Conservation (phyloP, 1,140 invertebrate genomes). For the Drosophila equinoxialis region DNA sequence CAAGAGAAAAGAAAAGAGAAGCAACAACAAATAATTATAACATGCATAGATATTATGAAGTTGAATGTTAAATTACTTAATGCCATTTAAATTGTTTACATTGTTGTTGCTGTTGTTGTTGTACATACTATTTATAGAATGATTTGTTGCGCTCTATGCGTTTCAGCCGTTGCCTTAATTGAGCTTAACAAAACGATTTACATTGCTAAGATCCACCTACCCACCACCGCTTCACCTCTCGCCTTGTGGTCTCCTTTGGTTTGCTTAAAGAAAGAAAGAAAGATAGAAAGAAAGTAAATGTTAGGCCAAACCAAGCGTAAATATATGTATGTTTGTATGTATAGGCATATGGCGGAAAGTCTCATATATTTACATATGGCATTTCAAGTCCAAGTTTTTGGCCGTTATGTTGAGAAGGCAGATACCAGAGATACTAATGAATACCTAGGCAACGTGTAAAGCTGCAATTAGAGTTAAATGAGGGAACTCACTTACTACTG, state of each 20-base stretch:
- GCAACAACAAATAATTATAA: conserved; percentile 40
- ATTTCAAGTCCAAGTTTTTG: conserved; percentile 10
- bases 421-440: conserved; percentile 41
- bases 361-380: background rate
- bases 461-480: conserved; percentile 70
- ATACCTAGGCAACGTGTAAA: conserved; percentile 44
- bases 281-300: background rate
- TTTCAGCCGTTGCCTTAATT: conserved; percentile 53
- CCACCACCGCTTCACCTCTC: background rate
- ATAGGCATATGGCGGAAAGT: conserved; percentile 26
- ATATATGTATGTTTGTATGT: background rate
- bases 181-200: conserved; percentile 62
- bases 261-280: conserved; percentile 27
- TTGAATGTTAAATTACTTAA: conserved; percentile 69
- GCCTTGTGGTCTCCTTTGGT: background rate
- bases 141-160: conserved; percentile 75
- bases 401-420: conserved; percentile 28
- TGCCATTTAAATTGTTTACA: conserved; percentile 62
- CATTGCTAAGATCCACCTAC: conserved; percentile 32
- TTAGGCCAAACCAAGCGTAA: conserved; percentile 17
- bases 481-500: conserved; percentile 29
- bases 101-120: conserved; percentile 33
- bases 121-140: conserved; percentile 59
- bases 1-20: background rate
- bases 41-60: conserved; percentile 41